Conservation (phyloP, 2,113 vertebrate species). For the Crotalus tigris region DNA sequence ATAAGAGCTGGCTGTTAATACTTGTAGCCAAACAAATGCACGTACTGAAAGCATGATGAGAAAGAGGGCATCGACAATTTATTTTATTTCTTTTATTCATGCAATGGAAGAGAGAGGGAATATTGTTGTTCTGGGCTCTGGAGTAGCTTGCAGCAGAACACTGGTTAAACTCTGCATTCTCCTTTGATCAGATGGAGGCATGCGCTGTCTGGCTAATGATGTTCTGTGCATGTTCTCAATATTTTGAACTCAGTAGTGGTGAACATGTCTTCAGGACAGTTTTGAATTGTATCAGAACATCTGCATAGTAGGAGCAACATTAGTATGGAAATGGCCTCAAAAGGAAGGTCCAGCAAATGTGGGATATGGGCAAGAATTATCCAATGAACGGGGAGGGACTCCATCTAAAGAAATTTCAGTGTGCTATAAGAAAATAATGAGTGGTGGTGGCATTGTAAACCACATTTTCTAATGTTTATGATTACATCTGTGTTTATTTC, state of each 20-base stretch:
- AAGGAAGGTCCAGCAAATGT: neutral
- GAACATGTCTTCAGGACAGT: neutral
- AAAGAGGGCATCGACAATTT: neutral
- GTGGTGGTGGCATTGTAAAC: neutral
- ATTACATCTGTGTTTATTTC: neutral
- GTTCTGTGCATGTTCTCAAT: neutral
- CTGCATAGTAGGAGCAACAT: neutral
- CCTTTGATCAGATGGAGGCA: neutral
- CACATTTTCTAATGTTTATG: neutral
- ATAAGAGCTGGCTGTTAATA: neutral
- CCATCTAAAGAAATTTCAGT: neutral
- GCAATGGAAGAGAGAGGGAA: neutral
- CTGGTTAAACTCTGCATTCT: neutral
- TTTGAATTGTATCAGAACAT: neutral
- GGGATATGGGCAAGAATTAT: neutral
- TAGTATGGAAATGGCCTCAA: neutral
- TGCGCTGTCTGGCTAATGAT: neutral
- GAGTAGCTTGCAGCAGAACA: neutral
- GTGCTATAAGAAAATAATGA: neutral
- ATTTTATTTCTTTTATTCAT: neutral
- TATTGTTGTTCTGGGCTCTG: neutral
- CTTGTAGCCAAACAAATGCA: neutral
- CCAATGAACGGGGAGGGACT: too few species aligned
- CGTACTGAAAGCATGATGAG: neutral
- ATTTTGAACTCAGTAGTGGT: neutral